These are phyloP conservation scores for Amblyornis subalaris DNA, from an alignment of 2,113 vertebrate genomes.

Conservation along the genomic window DNA sequence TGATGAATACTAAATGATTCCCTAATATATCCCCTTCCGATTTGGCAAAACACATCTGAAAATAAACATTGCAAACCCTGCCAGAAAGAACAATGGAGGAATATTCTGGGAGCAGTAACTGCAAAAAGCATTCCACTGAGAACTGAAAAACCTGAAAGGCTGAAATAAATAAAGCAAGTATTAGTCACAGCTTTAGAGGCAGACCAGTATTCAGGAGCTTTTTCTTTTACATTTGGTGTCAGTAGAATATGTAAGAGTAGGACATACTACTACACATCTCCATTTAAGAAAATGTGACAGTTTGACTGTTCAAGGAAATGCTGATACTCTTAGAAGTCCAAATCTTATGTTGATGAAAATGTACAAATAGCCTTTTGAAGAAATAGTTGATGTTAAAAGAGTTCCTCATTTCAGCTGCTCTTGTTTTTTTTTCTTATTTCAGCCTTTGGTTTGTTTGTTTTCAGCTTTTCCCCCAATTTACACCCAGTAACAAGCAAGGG, in stretches of 20 bases:
- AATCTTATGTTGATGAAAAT: not conserved
- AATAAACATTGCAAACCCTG: not conserved
- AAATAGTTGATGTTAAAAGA: not conserved
- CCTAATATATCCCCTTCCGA: not conserved
- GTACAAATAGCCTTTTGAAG: not conserved
- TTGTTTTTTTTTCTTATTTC: not conserved
- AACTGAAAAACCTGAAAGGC: not conserved
- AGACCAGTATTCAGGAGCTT: not conserved
- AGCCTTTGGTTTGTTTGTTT: not conserved
- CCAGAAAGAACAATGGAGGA: not conserved
- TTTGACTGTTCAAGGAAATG: not conserved
- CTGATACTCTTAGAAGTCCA: not conserved
- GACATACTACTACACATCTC: not conserved
- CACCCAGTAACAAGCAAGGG: not conserved
- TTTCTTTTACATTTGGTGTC: not conserved
- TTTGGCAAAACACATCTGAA: not conserved
- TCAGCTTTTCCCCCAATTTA: not conserved
- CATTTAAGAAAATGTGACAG: not conserved
- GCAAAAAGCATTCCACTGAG: not conserved
- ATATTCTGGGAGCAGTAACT: not conserved
- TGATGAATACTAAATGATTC: not conserved
- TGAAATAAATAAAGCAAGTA: not conserved
- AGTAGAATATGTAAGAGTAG: not conserved
- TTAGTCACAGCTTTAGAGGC: not conserved
- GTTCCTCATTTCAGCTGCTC: not conserved